Percentiles rank a stretch among this genome's conserved stretches.
Conservation (phyloP, 2,113 vertebrate species). For the Albula glossodonta region DNA sequence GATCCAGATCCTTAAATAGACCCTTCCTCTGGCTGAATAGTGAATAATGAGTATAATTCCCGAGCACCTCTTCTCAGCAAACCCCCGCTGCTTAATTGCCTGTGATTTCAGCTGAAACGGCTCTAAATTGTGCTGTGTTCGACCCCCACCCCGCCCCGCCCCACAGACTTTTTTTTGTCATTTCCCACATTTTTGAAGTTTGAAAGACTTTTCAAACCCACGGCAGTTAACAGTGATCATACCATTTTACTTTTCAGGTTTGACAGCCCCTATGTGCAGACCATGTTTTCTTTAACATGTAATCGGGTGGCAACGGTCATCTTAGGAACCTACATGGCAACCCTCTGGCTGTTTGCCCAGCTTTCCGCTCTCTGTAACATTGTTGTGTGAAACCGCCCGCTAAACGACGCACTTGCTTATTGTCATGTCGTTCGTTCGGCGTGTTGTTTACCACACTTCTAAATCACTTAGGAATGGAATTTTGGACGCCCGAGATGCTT, state of each 20-base stretch:
- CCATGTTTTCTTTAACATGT: too few species aligned
- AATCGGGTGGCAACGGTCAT: too few species aligned
- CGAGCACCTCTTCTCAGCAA: background rate
- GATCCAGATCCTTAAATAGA: background rate
- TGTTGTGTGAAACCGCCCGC: too few species aligned
- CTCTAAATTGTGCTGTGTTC: slow-evolving; percentile 17
- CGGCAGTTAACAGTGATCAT: too few species aligned
- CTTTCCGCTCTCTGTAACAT: too few species aligned
- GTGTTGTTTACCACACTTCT: background rate
- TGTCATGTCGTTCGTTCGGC: background rate
- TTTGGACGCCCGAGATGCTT: background rate
- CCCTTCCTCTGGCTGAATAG: background rate
- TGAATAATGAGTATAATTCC: slow-evolving; percentile 1
- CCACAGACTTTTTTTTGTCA: background rate
- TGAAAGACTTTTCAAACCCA: too few species aligned
- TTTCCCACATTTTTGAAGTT: too few species aligned
- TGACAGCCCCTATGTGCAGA: too few species aligned
- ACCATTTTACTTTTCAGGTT: too few species aligned
- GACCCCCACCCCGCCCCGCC: background rate
- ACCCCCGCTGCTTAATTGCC: slow-evolving; percentile 37
- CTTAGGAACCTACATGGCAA: background rate
- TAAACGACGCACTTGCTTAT: background rate
- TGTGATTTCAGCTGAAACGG: slow-evolving; percentile 27
- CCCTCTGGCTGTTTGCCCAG: background rate
- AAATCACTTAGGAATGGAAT: background rate